Percentiles rank a stretch among this genome's conserved stretches.
phyloP scores from a whole-genome alignment of 2,113 vertebrate species.

The Acanthochromis polyacanthus region DNA sequence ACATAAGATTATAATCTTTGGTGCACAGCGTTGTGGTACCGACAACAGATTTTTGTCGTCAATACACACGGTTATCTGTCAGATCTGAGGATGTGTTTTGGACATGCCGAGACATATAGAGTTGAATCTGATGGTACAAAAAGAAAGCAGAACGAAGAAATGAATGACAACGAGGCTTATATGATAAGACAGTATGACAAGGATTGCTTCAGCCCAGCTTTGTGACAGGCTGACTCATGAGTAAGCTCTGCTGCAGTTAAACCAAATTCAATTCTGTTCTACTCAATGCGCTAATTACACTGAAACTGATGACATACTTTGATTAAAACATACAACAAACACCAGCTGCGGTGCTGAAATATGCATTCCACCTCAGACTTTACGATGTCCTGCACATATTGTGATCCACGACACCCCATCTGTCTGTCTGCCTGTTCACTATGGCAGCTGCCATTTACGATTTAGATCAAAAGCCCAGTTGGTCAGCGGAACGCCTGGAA shows the following conservation, averaged over 20 bases:
- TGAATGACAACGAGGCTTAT: not conserved
- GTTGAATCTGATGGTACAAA: not conserved
- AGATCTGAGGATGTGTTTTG: not conserved
- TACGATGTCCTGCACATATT: constrained; percentile 24
- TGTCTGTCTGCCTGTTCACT: constrained; percentile 36
- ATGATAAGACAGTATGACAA: not conserved
- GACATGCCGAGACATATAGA: not conserved
- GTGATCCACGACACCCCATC: constrained; percentile 43
- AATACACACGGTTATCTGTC: no score
- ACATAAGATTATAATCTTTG: no score
- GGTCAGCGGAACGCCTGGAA: constrained; percentile 38
- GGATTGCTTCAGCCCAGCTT: not conserved
- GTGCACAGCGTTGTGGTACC: no score
- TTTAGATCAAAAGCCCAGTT: constrained; percentile 59
- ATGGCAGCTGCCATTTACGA: constrained; percentile 48
- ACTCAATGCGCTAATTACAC: not conserved
- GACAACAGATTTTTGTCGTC: no score
- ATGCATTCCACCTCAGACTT: not conserved
- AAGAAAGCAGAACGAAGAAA: not conserved
- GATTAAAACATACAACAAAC: constrained; percentile 26
- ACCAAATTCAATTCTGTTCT: not conserved
- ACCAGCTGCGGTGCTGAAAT: constrained; percentile 13
- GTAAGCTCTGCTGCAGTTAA: not conserved
- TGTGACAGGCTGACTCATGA: not conserved
- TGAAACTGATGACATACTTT: not conserved